These are phyloP conservation scores for Burhinus bistriatus DNA, from an alignment of 2,113 vertebrate genomes.

Conservation along the genomic window DNA sequence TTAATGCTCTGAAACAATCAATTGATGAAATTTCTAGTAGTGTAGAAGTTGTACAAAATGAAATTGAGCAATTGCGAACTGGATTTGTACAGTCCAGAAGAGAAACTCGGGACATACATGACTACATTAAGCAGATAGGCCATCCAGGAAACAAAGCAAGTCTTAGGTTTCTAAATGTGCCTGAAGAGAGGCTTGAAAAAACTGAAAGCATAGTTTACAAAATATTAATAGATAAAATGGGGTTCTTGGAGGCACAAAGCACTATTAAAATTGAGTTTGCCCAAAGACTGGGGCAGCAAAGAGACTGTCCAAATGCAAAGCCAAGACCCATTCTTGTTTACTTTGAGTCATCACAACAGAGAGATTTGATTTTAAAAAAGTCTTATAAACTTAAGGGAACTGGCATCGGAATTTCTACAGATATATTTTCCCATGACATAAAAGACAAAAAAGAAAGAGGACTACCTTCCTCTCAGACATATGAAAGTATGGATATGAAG, in stretches of 20 bases:
- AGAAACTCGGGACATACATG: conserved; percentile 96
- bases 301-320: conserved; percentile 95
- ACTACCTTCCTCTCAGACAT: conserved; percentile 92
- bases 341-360: conserved; percentile 91
- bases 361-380: conserved; percentile 95
- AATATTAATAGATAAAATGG: conserved; percentile 93
- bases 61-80: conserved; percentile 93
- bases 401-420: conserved; percentile 91
- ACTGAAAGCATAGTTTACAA: conserved; percentile 86
- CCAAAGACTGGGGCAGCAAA: conserved; percentile 91
- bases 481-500: conserved; percentile 98
- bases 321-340: conserved; percentile 94
- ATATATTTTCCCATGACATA: conserved; percentile 86
- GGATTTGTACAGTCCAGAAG: conserved; percentile 96
- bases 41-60: conserved; percentile 96
- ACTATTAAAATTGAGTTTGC: conserved; percentile 92
- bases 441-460: conserved; percentile 89
- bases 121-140: conserved; percentile 94
- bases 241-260: conserved; percentile 86
- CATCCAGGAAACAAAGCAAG: conserved; percentile 90
- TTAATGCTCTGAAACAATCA: conserved; percentile 95
- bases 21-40: conserved; percentile 99
- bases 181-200: conserved; percentile 89
- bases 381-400: conserved; percentile 98
- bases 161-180: conserved; percentile 92